A percentile compares a stretch with the other conserved stretches of the same genome.
These are phyloP conservation scores for Apeltes quadracus DNA, from an alignment of 2,113 vertebrate species.

Conservation along the genomic window DNA sequence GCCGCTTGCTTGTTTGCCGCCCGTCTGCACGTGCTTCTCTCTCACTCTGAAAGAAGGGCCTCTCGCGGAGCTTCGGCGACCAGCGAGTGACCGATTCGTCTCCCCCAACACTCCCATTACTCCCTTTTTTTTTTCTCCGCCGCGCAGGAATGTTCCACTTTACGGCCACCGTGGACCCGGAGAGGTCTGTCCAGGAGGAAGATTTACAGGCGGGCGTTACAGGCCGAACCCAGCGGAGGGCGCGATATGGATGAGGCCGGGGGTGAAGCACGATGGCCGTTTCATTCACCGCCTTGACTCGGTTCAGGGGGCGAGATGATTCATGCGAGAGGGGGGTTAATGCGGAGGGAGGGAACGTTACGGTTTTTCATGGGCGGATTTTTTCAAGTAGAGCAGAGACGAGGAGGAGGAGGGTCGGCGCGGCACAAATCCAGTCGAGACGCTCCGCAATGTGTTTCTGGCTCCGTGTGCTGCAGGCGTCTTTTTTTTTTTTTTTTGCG, in stretches of 20 bases:
- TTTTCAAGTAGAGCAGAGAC: slow-evolving; percentile 59
- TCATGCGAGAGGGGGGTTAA: slow-evolving; percentile 50
- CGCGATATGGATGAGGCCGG: slow-evolving; percentile 66
- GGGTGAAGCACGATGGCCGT: slow-evolving; percentile 51
- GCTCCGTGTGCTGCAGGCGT: slow-evolving; percentile 60
- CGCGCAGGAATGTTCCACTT: slow-evolving; percentile 68
- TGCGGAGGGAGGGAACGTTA: slow-evolving; percentile 44
- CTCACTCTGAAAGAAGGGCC: slow-evolving; percentile 8
- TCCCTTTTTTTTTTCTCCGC: slow-evolving; percentile 63
- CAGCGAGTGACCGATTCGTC: slow-evolving; percentile 68
- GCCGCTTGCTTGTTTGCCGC: slow-evolving; percentile 58
- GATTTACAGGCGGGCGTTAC: slow-evolving; percentile 63
- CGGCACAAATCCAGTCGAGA: slow-evolving; percentile 70
- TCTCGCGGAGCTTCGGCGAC: slow-evolving; percentile 61
- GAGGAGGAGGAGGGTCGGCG: slow-evolving; percentile 62
- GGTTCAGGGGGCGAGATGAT: slow-evolving; percentile 56
- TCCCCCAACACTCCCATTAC: slow-evolving; percentile 58
- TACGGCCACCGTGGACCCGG: slow-evolving; percentile 51
- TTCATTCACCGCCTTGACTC: slow-evolving; percentile 54
- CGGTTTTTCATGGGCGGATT: slow-evolving; percentile 54
- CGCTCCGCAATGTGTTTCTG: slow-evolving; percentile 42
- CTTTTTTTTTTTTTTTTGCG: slow-evolving; percentile 35
- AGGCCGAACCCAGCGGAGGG: slow-evolving; percentile 56
- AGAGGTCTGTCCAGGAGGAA: slow-evolving; percentile 58
- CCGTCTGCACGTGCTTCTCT: slow-evolving; percentile 61